Conservation (phyloP, 2,113 vertebrate species). For the zebrafish (Danio rerio) region DNA sequence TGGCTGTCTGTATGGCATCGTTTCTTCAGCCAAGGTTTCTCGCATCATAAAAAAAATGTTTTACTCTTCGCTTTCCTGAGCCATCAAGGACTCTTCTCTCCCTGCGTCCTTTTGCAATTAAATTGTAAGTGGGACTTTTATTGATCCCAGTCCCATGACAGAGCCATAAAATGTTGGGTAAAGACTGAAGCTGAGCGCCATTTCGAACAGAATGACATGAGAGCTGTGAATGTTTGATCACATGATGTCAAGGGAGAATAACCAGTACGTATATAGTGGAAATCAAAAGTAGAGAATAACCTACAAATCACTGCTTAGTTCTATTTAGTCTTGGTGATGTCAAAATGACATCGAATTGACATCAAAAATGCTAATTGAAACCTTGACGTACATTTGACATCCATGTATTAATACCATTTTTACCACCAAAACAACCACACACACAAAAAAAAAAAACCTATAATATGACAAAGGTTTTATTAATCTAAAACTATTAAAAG, state of each 20-base stretch:
- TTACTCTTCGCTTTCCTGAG: slow-evolving; percentile 6
- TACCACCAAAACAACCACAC: too few species aligned
- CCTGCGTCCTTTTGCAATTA: slow-evolving; percentile 21
- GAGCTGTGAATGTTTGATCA: background rate
- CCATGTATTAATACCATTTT: too few species aligned
- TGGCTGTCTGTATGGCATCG: background rate
- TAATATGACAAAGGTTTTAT: too few species aligned
- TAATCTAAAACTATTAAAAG: too few species aligned
- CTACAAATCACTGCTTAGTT: too few species aligned
- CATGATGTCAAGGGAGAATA: background rate
- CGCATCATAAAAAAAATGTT: slow-evolving; percentile 3
- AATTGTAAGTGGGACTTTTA: slow-evolving; percentile 23
- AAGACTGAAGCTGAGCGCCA: background rate
- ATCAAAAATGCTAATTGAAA: too few species aligned
- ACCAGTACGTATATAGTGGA: too few species aligned
- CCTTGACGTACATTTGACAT: too few species aligned
- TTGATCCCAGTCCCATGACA: slow-evolving; percentile 20
- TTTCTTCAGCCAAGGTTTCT: slow-evolving; percentile 26
- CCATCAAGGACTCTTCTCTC: slow-evolving; percentile 21
- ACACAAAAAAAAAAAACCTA: too few species aligned
- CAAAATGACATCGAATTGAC: too few species aligned
- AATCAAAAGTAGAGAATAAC: too few species aligned
- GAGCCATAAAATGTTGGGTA: background rate
- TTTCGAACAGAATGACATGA: background rate
- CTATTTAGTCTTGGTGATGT: too few species aligned